Evolutionary conservation across 2,888 invertebrate species (phyloP), one percentile per base, ranked within the genome.

Genomic region (Leptinotarsa rubiginosa): DNA sequence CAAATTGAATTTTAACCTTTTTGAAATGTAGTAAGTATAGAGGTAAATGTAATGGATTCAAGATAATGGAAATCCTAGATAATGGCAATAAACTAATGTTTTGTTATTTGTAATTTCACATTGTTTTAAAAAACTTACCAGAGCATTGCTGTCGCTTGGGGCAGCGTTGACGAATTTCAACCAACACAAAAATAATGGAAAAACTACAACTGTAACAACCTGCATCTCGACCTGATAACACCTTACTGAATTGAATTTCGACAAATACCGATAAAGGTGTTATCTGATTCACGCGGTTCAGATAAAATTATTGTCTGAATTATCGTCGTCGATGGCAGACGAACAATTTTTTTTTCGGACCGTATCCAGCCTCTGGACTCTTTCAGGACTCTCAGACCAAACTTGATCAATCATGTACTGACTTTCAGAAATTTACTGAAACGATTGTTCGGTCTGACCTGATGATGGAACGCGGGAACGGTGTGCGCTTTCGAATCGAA

Each of bases 331-430:
- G 52, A 12, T 10, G 18, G 15, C 16, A 15, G 50, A 67, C 49
- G 50, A 22, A 52, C 16, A 15, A 7, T 13, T 31, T 56, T 47
- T 31, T 31, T 47, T 69, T 20, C 69, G 47, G 47, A 56, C 69
- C 56, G 41, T 47, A 20, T 69, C 69, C 69, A 56, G 69, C 47
- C 62, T 62, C 16, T 41, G 56, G 20, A 41, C 20, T 56, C 15
- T 69, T 69, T 20, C 59, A 62, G 70, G 62, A 69, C 64, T 31
- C n/a, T n/a, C 71, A 49, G 74, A 76, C 76, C 80, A 77, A 80
- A 78, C 73, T 64, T 72, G 69, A 73, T 78, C 77, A 79, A 79
- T 80, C 80, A 77, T 73, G 77, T 78, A 75, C 77, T 74, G 77
- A 78, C 71, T 73, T 78, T 69, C 75, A 70, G 70, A 76, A 74